A percentile compares a stretch with the other conserved stretches of the same genome.
Evolutionary conservation across 2,797 vertebrate species (phyloP).

Genomic region (Danio choprae): DNA sequence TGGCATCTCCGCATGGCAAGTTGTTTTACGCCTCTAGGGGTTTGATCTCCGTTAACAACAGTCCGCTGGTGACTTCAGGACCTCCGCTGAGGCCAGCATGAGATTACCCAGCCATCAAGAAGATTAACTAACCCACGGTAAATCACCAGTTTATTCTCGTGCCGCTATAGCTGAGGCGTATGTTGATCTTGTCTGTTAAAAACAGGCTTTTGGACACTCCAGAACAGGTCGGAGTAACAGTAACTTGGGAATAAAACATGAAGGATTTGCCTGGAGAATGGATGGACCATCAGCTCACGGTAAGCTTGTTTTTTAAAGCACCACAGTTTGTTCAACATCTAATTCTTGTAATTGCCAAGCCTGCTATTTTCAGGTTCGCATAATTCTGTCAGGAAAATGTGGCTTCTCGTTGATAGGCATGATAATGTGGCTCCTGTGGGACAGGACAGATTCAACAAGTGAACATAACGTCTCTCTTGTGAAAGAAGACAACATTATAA

Average conservation of each 20-base stretch:
- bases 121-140: conserved; percentile 38
- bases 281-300: conserved; percentile 64
- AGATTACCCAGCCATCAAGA: conserved; percentile 42
- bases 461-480: background rate
- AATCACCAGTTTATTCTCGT: background rate
- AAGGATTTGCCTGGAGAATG: conserved; percentile 57
- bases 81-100: conserved; percentile 23
- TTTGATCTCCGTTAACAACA: conserved; percentile 23
- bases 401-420: background rate
- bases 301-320: conserved; percentile 34
- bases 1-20: background rate
- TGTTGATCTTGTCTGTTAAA: background rate
- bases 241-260: conserved; percentile 45
- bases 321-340: background rate
- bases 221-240: background rate
- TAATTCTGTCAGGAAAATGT: background rate
- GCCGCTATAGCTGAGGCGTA: background rate
- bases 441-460: background rate
- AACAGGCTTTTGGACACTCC: background rate
- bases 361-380: background rate
- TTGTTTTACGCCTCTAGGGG: background rate
- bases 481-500: background rate
- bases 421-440: background rate
- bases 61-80: conserved; percentile 20
- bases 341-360: background rate